phyloP scores from a whole-genome alignment of 2,113 vertebrate species.

The Origma solitaria region DNA sequence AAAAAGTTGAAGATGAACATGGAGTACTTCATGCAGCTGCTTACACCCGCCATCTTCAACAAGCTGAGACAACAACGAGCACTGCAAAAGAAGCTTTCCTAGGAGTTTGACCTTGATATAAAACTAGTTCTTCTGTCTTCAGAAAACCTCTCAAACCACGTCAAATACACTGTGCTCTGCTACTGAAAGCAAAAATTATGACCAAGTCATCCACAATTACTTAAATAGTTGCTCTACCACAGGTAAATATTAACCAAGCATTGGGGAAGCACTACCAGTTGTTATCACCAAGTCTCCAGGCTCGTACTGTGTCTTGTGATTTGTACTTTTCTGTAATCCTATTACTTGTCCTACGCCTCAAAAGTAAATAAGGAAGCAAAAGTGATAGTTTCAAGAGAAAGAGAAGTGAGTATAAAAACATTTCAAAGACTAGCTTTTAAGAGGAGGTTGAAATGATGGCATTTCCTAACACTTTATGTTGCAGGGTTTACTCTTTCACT shows the following conservation, averaged over 20 bases:
- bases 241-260: conserved; percentile 72
- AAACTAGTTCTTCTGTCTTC: not conserved
- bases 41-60: conserved; percentile 82
- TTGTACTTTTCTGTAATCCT: not conserved
- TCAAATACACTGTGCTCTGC: not conserved
- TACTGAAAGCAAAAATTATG: conserved; percentile 13
- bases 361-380: conserved; percentile 47
- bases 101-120: not conserved
- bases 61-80: not conserved
- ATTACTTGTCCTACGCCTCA: not conserved
- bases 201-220: not conserved
- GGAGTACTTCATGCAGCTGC: conserved; percentile 79
- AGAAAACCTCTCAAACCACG: not conserved
- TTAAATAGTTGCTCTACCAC: not conserved
- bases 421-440: not conserved
- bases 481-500: not conserved
- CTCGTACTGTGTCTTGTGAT: not conserved
- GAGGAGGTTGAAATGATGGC: not conserved
- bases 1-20: conserved; percentile 91
- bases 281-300: conserved; percentile 27
- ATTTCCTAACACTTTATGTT: not conserved
- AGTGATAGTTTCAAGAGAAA: not conserved
- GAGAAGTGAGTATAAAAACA: not conserved
- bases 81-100: not conserved
- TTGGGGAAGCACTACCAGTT: conserved; percentile 19